phyloP scores from a whole-genome alignment of 2,888 invertebrate genomes.

The Lochmaea crataegi region DNA sequence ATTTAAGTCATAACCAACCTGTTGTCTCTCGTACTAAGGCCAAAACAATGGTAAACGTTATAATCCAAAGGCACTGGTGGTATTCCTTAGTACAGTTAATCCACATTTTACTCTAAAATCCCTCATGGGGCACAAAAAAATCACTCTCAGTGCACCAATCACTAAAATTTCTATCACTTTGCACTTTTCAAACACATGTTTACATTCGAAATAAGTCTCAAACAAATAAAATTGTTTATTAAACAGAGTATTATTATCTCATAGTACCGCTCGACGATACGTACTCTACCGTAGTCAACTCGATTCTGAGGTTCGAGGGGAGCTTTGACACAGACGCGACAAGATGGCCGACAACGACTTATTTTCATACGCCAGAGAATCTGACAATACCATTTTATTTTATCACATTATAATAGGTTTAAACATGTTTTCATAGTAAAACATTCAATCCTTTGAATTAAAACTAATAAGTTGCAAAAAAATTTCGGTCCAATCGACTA shows the following conservation, averaged over 20 bases:
- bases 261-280: slow-evolving; percentile 49
- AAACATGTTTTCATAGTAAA: neutral
- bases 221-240: slow-evolving; percentile 45
- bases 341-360: slow-evolving; percentile 61
- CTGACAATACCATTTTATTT: slow-evolving; percentile 24
- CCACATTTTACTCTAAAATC: slow-evolving; percentile 71
- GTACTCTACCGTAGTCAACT: slow-evolving; percentile 51
- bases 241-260: slow-evolving; percentile 45
- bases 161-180: slow-evolving; percentile 62
- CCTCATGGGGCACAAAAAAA: slow-evolving; percentile 63
- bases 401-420: neutral
- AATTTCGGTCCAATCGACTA: neutral
- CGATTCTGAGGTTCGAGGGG: slow-evolving; percentile 50
- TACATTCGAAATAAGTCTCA: slow-evolving; percentile 42
- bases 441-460: neutral
- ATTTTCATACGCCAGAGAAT: slow-evolving; percentile 59
- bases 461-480: neutral
- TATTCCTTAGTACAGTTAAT: slow-evolving; percentile 75
- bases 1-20: slow-evolving; percentile 65
- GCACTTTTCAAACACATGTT: slow-evolving; percentile 57
- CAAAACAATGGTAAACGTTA: slow-evolving; percentile 67
- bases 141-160: slow-evolving; percentile 62
- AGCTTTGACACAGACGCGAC: slow-evolving; percentile 61
- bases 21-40: slow-evolving; percentile 69
- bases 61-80: slow-evolving; percentile 71